These are phyloP conservation scores for Drosophila pectinifera DNA, from an alignment of 1,140 invertebrate species.

Conservation along the genomic window DNA sequence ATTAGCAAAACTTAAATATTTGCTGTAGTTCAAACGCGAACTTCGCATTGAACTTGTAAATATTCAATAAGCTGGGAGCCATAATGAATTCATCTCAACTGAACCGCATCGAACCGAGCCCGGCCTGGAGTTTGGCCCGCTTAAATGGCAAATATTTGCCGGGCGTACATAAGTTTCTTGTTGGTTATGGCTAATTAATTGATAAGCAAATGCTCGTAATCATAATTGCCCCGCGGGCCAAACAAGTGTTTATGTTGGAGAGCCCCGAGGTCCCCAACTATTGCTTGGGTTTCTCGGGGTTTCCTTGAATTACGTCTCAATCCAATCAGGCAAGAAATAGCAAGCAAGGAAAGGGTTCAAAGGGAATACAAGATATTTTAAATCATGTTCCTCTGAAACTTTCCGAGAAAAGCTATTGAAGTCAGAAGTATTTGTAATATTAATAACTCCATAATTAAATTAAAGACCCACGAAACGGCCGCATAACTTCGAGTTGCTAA, in stretches of 20 bases:
- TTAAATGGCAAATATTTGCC: conserved; percentile 67
- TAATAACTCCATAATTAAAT: too few relatives aligned
- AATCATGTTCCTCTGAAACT: too few relatives aligned
- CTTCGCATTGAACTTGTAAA: conserved; percentile 76
- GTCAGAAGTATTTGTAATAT: too few relatives aligned
- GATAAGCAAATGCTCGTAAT: conserved; percentile 76
- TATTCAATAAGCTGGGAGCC: conserved; percentile 57
- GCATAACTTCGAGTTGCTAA: too few relatives aligned
- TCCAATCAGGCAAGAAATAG: background rate
- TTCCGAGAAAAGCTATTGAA: too few relatives aligned
- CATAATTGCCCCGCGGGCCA: conserved; percentile 46
- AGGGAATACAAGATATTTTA: background rate
- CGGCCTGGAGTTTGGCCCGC: conserved; percentile 18
- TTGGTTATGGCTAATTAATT: conserved; percentile 81
- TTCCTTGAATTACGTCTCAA: background rate
- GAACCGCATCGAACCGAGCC: conserved; percentile 23
- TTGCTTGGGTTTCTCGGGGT: background rate
- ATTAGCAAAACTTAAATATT: conserved; percentile 79
- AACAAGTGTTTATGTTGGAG: conserved; percentile 31
- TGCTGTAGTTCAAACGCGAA: conserved; percentile 74
- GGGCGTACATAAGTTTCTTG: conserved; percentile 62
- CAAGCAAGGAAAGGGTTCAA: background rate
- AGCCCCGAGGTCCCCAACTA: conserved; percentile 2
- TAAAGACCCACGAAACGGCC: background rate
- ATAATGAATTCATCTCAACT: conserved; percentile 33